phyloP scores from a whole-genome alignment of 2,888 invertebrate genomes.

The Meiosimyza decipiens region DNA sequence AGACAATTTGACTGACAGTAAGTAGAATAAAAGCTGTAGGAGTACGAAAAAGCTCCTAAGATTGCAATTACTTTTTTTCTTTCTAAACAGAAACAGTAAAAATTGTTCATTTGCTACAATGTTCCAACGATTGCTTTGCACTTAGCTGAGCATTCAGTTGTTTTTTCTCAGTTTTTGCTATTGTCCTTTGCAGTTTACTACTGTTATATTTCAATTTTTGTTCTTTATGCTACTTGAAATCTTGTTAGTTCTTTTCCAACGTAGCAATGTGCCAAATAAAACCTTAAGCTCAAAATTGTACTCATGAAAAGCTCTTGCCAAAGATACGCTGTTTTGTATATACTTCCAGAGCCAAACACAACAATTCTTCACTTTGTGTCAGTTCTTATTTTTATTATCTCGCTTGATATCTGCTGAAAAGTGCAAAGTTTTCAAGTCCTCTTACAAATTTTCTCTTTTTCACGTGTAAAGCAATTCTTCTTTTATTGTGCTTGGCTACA shows the following conservation, averaged over 20 bases:
- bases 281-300: background rate
- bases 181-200: background rate
- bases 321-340: background rate
- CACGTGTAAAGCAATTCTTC: constrained; percentile 14
- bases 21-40: background rate
- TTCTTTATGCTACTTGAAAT: too few relatives aligned
- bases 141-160: background rate
- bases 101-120: background rate
- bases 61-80: too few relatives aligned
- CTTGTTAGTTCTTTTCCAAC: too few relatives aligned
- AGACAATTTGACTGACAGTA: background rate
- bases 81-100: too few relatives aligned
- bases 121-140: constrained; percentile 1
- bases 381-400: constrained; percentile 27
- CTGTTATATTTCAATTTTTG: too few relatives aligned
- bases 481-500: constrained; percentile 3
- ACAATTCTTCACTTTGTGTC: constrained; percentile 1
- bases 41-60: constrained; percentile 1
- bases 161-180: background rate
- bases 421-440: too few relatives aligned
- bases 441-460: too few relatives aligned
- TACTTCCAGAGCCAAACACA: background rate
- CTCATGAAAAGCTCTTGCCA: constrained; percentile 8
- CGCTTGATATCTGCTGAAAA: constrained; percentile 15
- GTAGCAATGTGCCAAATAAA: background rate